Conservation (phyloP, 2,797 vertebrate species). For the Trematomus bernacchii region DNA sequence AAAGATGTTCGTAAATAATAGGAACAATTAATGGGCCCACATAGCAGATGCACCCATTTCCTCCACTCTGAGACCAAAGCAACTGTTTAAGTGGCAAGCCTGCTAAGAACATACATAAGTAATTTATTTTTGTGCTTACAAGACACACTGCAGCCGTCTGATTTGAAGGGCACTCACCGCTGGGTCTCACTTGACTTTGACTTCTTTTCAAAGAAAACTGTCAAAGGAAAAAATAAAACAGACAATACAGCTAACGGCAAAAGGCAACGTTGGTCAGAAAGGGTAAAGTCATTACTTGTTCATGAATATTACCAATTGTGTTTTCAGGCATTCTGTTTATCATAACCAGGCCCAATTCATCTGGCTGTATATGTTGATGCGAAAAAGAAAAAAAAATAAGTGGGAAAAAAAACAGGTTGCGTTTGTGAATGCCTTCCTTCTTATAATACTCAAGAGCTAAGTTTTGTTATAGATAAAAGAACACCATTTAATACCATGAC, state of each 20-base stretch:
- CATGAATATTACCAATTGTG: conserved; percentile 32
- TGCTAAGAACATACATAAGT: conserved; percentile 39
- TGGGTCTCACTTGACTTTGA: conserved; percentile 24
- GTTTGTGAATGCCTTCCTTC: conserved; percentile 7
- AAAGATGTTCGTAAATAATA: background rate
- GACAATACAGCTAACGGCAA: conserved; percentile 44
- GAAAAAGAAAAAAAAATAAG: background rate
- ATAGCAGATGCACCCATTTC: conserved; percentile 36
- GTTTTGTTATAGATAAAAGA: conserved; percentile 2
- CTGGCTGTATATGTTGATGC: background rate
- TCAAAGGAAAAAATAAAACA: conserved; percentile 33
- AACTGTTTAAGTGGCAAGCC: conserved; percentile 11
- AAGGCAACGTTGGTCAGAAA: conserved; percentile 4
- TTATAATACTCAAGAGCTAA: conserved; percentile 4
- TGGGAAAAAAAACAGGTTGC: background rate
- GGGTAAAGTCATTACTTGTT: conserved; percentile 35
- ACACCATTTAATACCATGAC: background rate
- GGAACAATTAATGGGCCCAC: background rate
- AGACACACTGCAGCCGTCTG: conserved; percentile 41
- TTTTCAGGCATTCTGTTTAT: conserved; percentile 16
- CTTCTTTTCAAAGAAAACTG: conserved; percentile 44
- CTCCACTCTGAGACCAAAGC: background rate
- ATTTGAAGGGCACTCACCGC: conserved; percentile 45
- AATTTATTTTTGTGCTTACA: conserved; percentile 20
- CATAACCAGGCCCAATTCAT: background rate